phyloP scores from a whole-genome alignment of 1,140 invertebrate genomes.

The Goniozus legneri region DNA sequence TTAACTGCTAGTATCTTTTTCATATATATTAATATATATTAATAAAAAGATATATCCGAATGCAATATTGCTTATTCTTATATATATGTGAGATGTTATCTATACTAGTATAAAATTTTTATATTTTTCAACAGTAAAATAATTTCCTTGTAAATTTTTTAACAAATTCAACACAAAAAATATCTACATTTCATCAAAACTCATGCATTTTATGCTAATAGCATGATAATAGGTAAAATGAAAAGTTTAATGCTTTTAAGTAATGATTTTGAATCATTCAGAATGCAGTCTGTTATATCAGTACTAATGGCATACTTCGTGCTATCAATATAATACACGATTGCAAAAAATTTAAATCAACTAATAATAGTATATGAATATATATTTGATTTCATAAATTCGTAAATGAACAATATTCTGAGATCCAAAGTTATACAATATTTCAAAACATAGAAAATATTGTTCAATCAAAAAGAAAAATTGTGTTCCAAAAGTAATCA shows the following conservation, averaged over 20 bases:
- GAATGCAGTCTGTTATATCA: neutral
- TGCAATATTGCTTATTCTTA: constrained; percentile 29
- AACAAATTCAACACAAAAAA: constrained; percentile 30
- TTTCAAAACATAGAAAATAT: too few species aligned
- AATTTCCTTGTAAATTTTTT: constrained; percentile 22
- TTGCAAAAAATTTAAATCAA: too few species aligned
- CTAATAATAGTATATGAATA: too few species aligned
- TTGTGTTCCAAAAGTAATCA: too few species aligned
- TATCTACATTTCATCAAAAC: constrained; percentile 20
- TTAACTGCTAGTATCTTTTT: constrained; percentile 19
- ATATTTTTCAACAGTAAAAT: constrained; percentile 30
- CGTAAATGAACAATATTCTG: too few species aligned
- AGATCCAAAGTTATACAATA: too few species aligned
- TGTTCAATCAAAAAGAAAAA: too few species aligned
- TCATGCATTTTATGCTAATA: constrained; percentile 19
- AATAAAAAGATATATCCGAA: constrained; percentile 33
- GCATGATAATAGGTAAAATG: constrained; percentile 21
- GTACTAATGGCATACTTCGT: too few species aligned
- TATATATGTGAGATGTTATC: neutral
- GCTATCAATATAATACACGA: too few species aligned
- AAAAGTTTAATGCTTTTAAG: constrained; percentile 14
- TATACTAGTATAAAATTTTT: constrained; percentile 23
- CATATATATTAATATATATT: constrained; percentile 15
- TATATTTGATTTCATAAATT: too few species aligned
- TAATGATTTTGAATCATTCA: neutral